Percentiles rank a stretch among this genome's conserved stretches.
Conservation (phyloP, 37 sponge, comb jelly and placozoan genomes). For the Spongilla lacustris region DNA sequence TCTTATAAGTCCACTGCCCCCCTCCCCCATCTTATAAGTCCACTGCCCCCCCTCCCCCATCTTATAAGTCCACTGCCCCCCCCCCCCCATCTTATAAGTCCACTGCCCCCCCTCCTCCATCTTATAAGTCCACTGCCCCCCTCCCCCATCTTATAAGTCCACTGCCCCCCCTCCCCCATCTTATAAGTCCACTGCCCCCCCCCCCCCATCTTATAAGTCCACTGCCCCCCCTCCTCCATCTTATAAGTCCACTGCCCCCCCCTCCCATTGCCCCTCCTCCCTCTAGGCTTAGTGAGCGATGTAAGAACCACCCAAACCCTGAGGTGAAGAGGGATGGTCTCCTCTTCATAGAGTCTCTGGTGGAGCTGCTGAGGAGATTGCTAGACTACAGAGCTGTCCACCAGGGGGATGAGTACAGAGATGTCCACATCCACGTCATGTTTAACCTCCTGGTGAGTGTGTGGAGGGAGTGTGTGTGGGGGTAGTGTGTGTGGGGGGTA, state of each 20-base stretch:
- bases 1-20: too few species aligned
- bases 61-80: neutral
- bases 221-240: too few species aligned
- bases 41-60: too few species aligned
- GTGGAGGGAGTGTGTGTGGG: too few species aligned
- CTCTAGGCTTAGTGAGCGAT: slow-evolving; percentile 51
- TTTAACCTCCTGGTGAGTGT: slow-evolving; percentile 81
- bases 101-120: neutral
- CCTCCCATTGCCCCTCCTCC: neutral
- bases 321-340: slow-evolving; percentile 59
- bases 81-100: neutral
- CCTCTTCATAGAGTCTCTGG: slow-evolving; percentile 58
- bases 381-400: slow-evolving; percentile 75
- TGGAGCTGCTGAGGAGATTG: slow-evolving; percentile 71
- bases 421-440: slow-evolving; percentile 84
- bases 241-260: neutral
- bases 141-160: too few species aligned
- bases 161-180: neutral
- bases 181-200: neutral
- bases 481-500: neutral
- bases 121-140: neutral
- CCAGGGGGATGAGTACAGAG: slow-evolving; percentile 69
- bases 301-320: slow-evolving; percentile 37
- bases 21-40: neutral
- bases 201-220: neutral